phyloP scores from a whole-genome alignment of 2,113 vertebrate genomes.

The Petrocephalus microphthalmus region DNA sequence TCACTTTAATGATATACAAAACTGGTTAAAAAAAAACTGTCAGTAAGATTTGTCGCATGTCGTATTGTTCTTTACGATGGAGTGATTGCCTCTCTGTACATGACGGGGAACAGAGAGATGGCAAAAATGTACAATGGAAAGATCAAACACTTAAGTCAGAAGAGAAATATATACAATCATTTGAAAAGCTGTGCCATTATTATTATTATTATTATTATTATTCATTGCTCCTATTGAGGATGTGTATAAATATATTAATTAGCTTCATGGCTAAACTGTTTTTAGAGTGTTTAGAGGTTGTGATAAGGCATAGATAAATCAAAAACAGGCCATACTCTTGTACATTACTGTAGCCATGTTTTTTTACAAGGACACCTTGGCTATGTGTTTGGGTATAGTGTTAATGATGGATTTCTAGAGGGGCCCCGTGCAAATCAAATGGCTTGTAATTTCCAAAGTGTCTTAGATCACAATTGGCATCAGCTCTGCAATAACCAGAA shows the following conservation, averaged over 20 bases:
- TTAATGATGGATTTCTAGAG: constrained; percentile 12
- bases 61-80: not conserved
- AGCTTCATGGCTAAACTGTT: not conserved
- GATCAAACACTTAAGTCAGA: not conserved
- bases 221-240: not conserved
- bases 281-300: not conserved
- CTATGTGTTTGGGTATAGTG: not conserved
- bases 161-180: not conserved
- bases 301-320: not conserved
- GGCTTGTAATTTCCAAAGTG: constrained; percentile 24
- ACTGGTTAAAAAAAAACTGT: not conserved
- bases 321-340: not conserved
- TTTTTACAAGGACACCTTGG: constrained; percentile 17
- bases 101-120: not conserved
- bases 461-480: constrained; percentile 25
- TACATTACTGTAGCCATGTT: constrained; percentile 3
- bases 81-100: not conserved
- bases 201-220: not conserved
- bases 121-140: not conserved
- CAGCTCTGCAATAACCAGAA: constrained; percentile 17
- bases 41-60: not conserved
- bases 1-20: not conserved
- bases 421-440: not conserved
- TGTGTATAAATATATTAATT: not conserved
- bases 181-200: not conserved